Conservation (phyloP, 2,888 invertebrate genomes). For the Apantesis nais region DNA sequence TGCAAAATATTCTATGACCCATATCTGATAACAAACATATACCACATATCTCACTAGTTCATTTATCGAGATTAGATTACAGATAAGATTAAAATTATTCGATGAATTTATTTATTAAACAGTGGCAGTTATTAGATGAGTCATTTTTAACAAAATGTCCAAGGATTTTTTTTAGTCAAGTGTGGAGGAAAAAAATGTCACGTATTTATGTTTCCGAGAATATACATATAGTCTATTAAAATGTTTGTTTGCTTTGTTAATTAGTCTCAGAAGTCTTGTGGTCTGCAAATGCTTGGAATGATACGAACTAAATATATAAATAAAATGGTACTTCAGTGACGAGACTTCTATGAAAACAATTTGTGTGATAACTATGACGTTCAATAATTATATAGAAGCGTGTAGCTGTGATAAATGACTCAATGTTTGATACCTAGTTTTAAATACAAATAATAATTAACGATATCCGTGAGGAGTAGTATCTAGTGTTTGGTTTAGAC, state of each 20-base stretch:
- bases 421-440: background rate
- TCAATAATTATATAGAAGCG: background rate
- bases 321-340: background rate
- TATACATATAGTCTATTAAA: background rate
- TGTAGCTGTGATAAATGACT: background rate
- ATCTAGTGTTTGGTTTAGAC: background rate
- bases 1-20: background rate
- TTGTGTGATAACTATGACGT: background rate
- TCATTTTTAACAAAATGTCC: background rate
- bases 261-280: background rate
- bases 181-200: background rate
- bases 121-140: background rate
- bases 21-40: background rate
- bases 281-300: conserved; percentile 8
- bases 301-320: background rate
- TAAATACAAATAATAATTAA: background rate
- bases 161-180: background rate
- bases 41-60: background rate
- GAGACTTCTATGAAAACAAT: conserved; percentile 2
- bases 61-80: background rate
- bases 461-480: background rate
- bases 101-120: background rate
- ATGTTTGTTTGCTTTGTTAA: conserved; percentile 8
- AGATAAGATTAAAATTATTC: background rate
- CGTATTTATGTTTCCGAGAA: background rate